These are phyloP conservation scores for Drosophila chauvacae DNA, from an alignment of 1,140 invertebrate genomes.

Conservation along the genomic window DNA sequence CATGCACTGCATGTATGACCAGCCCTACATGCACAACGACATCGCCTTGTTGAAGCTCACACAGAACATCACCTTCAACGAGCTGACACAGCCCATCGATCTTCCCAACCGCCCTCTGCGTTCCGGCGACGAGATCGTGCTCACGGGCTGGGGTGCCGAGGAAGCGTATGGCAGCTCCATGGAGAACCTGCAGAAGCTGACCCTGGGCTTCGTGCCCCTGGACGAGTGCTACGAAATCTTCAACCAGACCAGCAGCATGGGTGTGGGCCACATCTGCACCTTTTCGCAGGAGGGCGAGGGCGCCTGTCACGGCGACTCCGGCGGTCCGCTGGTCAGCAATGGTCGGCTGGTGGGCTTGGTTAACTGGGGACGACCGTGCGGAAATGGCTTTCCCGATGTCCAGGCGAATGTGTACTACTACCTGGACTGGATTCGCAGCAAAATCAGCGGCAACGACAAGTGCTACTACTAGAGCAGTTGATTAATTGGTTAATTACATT, in stretches of 20 bases:
- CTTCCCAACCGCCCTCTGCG: conserved; percentile 26
- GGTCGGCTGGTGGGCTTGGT: conserved; percentile 85
- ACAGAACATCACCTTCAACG: conserved; percentile 80
- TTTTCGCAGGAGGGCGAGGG: conserved; percentile 86
- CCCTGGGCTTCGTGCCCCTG: conserved; percentile 48
- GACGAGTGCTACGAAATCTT: conserved; percentile 60
- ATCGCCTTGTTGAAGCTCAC: conserved; percentile 85
- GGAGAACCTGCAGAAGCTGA: conserved; percentile 62
- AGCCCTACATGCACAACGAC: conserved; percentile 84
- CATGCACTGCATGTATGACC: conserved; percentile 69
- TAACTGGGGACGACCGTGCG: conserved; percentile 86
- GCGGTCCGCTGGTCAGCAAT: conserved; percentile 83
- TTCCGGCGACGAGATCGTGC: conserved; percentile 61
- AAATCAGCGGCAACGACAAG: conserved; percentile 54
- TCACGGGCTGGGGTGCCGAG: conserved; percentile 86
- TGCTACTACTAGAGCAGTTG: conserved; percentile 27
- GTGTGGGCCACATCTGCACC: conserved; percentile 86
- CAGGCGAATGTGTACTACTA: conserved; percentile 84
- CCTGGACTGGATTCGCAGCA: conserved; percentile 68
- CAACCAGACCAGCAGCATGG: conserved; percentile 56
- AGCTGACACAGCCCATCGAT: conserved; percentile 84
- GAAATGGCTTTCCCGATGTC: conserved; percentile 85
- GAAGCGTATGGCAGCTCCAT: conserved; percentile 27
- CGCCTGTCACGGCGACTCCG: conserved; percentile 86
- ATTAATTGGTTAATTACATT: background rate